Conservation (phyloP, 2,888 invertebrate genomes). For the Elgonia sp. region DNA sequence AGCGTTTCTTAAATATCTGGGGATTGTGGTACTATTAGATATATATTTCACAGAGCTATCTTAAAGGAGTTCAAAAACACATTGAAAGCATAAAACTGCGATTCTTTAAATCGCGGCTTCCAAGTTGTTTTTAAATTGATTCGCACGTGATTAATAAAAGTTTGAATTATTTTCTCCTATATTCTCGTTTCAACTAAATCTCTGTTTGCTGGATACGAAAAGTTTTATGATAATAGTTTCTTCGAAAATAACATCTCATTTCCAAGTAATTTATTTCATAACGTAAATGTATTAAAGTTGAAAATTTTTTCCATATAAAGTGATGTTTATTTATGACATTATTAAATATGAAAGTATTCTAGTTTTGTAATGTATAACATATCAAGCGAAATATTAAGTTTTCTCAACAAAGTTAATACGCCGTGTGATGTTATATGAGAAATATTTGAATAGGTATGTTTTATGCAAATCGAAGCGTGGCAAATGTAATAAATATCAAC, state of each 20-base stretch:
- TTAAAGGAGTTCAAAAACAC: conserved; percentile 24
- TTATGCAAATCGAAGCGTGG: no score
- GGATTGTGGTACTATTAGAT: conserved; percentile 40
- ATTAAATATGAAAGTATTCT: no score
- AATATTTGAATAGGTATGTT: no score
- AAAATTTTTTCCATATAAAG: no score
- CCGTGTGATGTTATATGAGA: no score
- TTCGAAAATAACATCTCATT: background rate
- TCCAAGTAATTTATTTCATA: no score
- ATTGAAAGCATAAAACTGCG: conserved; percentile 47
- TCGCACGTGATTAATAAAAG: conserved; percentile 41
- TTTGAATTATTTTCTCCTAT: conserved; percentile 18
- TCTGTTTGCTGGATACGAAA: background rate
- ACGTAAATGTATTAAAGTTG: no score
- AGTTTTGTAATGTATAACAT: no score
- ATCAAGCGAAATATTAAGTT: no score
- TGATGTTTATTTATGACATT: no score
- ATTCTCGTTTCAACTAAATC: background rate
- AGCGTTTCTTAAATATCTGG: conserved; percentile 36
- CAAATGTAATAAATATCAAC: no score
- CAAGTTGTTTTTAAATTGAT: conserved; percentile 41
- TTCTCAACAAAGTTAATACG: no score
- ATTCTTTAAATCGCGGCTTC: conserved; percentile 14
- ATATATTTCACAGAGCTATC: conserved; percentile 36
- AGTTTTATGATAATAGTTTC: conserved; percentile 11